Conservation (phyloP, 1,140 invertebrate genomes). For the Thaumetopoea pityocampa region DNA sequence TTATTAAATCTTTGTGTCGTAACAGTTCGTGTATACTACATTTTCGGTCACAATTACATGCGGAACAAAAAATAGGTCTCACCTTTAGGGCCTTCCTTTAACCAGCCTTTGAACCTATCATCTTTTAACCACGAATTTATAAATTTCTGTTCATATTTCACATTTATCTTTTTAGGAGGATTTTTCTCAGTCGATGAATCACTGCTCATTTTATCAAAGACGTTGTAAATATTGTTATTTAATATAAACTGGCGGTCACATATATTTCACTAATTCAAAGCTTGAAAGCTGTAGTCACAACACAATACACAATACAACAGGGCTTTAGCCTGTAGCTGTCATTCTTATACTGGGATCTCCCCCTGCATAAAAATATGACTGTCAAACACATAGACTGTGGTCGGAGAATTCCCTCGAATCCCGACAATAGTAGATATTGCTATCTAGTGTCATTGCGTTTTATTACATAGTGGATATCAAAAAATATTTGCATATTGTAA, state of each 20-base stretch:
- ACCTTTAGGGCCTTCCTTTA: too few species aligned
- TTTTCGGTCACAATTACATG: too few species aligned
- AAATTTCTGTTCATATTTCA: conserved; percentile 26
- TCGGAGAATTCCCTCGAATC: neutral
- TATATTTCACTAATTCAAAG: neutral
- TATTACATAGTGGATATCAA: too few species aligned
- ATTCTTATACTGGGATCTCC: conserved; percentile 8
- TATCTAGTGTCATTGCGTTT: too few species aligned
- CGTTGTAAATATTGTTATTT: conserved; percentile 3
- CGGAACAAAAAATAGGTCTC: too few species aligned
- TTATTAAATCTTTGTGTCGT: too few species aligned
- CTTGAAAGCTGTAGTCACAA: conserved; percentile 2
- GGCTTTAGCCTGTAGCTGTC: conserved; percentile 13
- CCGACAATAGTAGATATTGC: conserved; percentile 1
- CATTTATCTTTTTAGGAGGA: conserved; percentile 20
- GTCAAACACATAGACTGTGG: conserved; percentile 3
- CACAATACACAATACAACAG: conserved; percentile 4
- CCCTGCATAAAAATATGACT: conserved; percentile 7
- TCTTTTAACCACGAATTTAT: conserved; percentile 28
- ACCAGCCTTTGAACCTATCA: too few species aligned
- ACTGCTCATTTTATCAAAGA: conserved; percentile 9
- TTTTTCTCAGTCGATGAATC: conserved; percentile 15
- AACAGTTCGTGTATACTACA: too few species aligned
- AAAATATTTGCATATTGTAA: too few species aligned
- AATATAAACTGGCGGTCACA: neutral